Conservation (phyloP, 2,113 vertebrate species). For the Corynorhinus townsendii region DNA sequence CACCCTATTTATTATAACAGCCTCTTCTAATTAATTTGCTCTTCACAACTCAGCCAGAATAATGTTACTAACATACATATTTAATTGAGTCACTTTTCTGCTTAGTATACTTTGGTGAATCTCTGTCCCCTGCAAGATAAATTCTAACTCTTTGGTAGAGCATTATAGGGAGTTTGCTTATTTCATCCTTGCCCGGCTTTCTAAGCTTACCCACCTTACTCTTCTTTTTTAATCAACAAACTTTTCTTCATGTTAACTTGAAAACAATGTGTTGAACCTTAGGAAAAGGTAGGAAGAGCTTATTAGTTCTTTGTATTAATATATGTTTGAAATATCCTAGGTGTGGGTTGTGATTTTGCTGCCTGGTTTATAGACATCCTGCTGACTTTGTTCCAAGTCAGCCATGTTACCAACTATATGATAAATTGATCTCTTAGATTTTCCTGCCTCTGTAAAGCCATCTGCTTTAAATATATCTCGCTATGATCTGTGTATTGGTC, state of each 20-base stretch:
- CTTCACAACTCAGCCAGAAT: background rate
- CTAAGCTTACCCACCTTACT: background rate
- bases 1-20: background rate
- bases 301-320: background rate
- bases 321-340: background rate
- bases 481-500: conserved; percentile 8
- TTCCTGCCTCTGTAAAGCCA: background rate
- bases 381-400: conserved; percentile 37
- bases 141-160: background rate
- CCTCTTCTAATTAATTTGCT: background rate
- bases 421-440: conserved; percentile 19
- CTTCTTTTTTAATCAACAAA: background rate
- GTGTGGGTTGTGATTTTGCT: background rate
- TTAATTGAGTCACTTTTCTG: background rate
- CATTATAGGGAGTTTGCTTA: background rate
- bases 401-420: background rate
- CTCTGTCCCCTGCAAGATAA: background rate
- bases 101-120: background rate
- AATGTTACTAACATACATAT: background rate
- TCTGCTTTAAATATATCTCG: conserved; percentile 44
- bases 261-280: background rate
- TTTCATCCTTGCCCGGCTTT: background rate
- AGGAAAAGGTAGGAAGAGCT: background rate
- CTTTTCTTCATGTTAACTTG: background rate
- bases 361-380: background rate